Evolutionary conservation across 2,113 vertebrate species (phyloP).

Genomic region (Mohoua ochrocephala): DNA sequence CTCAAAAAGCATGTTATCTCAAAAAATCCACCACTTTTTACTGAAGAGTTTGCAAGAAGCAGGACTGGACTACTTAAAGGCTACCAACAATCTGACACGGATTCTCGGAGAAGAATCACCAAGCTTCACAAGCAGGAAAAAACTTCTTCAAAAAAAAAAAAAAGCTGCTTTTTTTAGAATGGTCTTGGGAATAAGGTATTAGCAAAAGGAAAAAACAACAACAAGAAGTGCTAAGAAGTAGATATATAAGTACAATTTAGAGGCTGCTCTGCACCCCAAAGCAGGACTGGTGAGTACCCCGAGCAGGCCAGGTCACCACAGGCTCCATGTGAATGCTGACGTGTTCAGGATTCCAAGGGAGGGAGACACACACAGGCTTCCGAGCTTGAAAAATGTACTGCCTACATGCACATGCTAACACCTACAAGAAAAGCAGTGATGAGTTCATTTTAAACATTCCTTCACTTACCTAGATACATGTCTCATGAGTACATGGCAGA

Average conservation of each 20-base stretch:
- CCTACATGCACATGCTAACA: neutral
- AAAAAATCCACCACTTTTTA: neutral
- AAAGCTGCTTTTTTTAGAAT: neutral
- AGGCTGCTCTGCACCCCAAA: neutral
- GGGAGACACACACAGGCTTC: rapidly evolving
- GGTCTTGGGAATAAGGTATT: neutral
- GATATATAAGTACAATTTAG: neutral
- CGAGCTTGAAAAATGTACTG: neutral
- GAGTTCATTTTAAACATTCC: neutral
- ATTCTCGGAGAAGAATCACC: neutral
- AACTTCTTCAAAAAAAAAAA: neutral
- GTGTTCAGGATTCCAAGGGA: neutral
- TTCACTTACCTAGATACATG: neutral
- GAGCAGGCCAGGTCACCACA: neutral
- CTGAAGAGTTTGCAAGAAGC: neutral
- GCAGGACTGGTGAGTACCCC: neutral
- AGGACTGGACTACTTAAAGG: neutral
- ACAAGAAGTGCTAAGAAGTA: neutral
- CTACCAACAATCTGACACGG: neutral
- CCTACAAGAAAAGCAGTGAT: neutral
- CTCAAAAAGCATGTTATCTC: neutral
- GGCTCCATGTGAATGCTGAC: neutral
- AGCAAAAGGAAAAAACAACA: neutral
- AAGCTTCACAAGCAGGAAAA: neutral
- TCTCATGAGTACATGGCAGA: neutral